Percentiles rank a stretch among this genome's conserved stretches.
These are phyloP conservation scores for Aix galericulata DNA, from an alignment of 2,113 vertebrate genomes.

Conservation along the genomic window DNA sequence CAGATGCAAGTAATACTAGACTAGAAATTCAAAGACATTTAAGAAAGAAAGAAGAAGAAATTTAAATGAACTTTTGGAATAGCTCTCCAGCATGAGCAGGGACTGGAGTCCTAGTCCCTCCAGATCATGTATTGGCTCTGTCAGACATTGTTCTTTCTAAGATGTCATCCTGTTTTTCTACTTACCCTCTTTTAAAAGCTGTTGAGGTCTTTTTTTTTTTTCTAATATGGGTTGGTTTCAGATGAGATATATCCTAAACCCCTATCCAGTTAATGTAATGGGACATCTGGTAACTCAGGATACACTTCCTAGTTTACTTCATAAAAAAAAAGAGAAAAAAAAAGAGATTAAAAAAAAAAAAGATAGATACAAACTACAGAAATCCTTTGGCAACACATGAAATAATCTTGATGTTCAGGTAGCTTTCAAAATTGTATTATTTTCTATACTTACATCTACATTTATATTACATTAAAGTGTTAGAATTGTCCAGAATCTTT, in stretches of 20 bases:
- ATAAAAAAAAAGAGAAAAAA: neutral
- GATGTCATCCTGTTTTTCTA: neutral
- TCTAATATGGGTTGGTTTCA: neutral
- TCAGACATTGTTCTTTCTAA: neutral
- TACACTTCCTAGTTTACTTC: neutral
- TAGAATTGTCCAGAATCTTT: neutral
- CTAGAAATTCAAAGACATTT: neutral
- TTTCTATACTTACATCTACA: neutral
- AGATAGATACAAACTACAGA: neutral
- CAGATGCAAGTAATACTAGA: neutral
- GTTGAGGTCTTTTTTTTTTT: neutral
- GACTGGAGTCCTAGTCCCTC: neutral
- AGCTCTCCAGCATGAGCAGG: neutral
- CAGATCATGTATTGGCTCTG: neutral
- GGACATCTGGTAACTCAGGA: neutral
- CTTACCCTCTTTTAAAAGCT: neutral
- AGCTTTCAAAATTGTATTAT: neutral
- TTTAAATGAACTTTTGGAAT: neutral
- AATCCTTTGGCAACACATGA: neutral
- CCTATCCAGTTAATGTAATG: neutral
- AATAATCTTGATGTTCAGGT: neutral
- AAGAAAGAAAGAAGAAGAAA: no score
- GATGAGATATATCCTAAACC: neutral
- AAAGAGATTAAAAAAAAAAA: neutral
- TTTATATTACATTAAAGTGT: neutral